Evolutionary conservation across 1,140 invertebrate genomes (phyloP).

Genomic region (Macrostomum lignano): DNA sequence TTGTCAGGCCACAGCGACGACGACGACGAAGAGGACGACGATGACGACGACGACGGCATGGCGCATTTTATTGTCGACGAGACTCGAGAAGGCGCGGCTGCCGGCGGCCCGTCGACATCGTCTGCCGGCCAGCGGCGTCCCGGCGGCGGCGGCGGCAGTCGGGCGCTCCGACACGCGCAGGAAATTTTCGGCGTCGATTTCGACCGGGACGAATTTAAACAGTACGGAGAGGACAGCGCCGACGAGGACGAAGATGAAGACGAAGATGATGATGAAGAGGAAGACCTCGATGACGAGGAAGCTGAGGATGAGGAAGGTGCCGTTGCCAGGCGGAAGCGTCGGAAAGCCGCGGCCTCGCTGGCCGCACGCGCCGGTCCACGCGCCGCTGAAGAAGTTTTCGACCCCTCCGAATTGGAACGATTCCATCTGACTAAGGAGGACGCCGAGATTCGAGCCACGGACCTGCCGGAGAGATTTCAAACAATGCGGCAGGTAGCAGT

Average conservation of each 20-base stretch:
- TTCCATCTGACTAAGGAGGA: slow-evolving; percentile 78
- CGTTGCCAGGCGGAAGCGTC: slow-evolving; percentile 33
- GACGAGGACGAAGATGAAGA: slow-evolving; percentile 35
- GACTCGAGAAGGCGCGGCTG: neutral
- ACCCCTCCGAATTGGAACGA: slow-evolving; percentile 77
- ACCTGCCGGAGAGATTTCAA: slow-evolving; percentile 30
- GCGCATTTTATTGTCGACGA: slow-evolving; percentile 6
- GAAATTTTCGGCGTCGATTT: slow-evolving; percentile 95
- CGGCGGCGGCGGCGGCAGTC: too few relatives aligned
- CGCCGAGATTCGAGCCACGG: slow-evolving; percentile 40
- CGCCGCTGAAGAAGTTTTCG: slow-evolving; percentile 39
- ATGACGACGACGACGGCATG: slow-evolving; percentile 12
- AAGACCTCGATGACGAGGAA: slow-evolving; percentile 20
- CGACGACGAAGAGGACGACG: slow-evolving; percentile 45
- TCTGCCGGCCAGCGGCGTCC: slow-evolving; percentile 3
- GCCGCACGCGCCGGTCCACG: slow-evolving; percentile 3
- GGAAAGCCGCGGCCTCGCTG: slow-evolving; percentile 32
- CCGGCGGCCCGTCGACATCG: neutral
- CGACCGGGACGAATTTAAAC: slow-evolving; percentile 76
- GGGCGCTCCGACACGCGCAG: slow-evolving; percentile 75
- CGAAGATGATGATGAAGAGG: slow-evolving; percentile 24
- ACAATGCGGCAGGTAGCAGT: slow-evolving; percentile 10
- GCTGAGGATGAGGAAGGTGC: slow-evolving; percentile 28
- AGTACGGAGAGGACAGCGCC: slow-evolving; percentile 56
- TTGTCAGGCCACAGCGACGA: slow-evolving; percentile 8